Evolutionary conservation across 2,797 vertebrate genomes (phyloP).

Genomic region (Rachycentron canadum): DNA sequence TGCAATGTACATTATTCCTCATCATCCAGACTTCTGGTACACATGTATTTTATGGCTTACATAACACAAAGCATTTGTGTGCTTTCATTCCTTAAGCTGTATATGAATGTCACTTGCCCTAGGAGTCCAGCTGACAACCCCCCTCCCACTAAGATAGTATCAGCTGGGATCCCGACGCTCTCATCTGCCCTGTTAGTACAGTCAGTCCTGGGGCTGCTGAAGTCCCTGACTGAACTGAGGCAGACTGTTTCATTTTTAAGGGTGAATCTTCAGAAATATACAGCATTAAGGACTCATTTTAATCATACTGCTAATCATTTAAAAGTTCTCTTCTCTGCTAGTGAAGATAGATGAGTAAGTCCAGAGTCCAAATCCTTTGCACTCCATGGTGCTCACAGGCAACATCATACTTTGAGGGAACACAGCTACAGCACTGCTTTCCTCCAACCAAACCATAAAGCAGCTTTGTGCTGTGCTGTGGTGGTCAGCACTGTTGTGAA

Average conservation of each 20-base stretch:
- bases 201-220: constrained; percentile 10
- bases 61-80: background rate
- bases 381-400: background rate
- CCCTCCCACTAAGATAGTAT: background rate
- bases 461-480: background rate
- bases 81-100: constrained; percentile 15
- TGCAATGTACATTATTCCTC: constrained; percentile 13
- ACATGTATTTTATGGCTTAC: constrained; percentile 2
- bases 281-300: constrained; percentile 5
- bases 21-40: constrained; percentile 9
- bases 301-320: background rate
- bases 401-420: background rate
- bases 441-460: background rate
- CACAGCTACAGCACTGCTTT: constrained; percentile 1
- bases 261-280: background rate
- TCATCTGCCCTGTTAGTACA: constrained; percentile 12
- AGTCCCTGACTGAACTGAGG: constrained; percentile 9
- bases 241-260: background rate
- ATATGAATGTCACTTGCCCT: constrained; percentile 37
- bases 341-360: background rate
- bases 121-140: constrained; percentile 29
- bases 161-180: constrained; percentile 37
- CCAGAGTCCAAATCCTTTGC: constrained; percentile 2
- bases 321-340: background rate
- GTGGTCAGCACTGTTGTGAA: background rate